A percentile compares a stretch with the other conserved stretches of the same genome.
These are phyloP conservation scores for Cyphomyrus discorhynchus DNA, from an alignment of 2,113 vertebrate genomes.

Conservation along the genomic window DNA sequence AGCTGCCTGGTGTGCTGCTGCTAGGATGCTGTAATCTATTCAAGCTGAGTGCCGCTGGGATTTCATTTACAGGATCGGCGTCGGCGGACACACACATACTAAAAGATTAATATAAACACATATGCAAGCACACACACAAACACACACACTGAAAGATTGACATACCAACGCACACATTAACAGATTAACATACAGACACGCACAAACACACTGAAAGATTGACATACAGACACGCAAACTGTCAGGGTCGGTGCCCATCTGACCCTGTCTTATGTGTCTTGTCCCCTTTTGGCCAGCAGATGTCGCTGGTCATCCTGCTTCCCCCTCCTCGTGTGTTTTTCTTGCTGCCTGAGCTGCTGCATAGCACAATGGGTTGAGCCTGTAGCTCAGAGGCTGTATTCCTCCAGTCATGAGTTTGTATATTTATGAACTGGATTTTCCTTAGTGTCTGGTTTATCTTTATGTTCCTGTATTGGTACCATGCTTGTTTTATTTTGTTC, in stretches of 20 bases:
- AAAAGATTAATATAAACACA: not conserved
- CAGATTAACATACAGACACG: not conserved
- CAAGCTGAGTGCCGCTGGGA: not conserved
- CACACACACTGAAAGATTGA: not conserved
- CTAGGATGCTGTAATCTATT: not conserved
- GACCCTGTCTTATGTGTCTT: not conserved
- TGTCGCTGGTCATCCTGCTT: not conserved
- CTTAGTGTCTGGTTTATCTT: not conserved
- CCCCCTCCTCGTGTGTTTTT: no score
- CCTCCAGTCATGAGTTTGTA: not conserved
- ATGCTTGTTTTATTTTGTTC: not conserved
- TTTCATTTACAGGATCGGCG: not conserved
- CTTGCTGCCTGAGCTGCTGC: no score
- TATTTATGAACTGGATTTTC: not conserved
- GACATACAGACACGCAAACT: not conserved
- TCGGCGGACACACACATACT: not conserved
- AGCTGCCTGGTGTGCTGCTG: not conserved
- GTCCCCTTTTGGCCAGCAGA: not conserved
- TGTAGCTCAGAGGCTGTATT: not conserved
- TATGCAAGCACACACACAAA: not conserved
- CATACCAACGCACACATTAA: not conserved
- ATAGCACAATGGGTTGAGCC: no score
- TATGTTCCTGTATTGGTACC: not conserved
- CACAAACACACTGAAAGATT: not conserved
- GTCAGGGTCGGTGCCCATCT: not conserved